Percentiles rank a stretch among this genome's conserved stretches.
Conservation (phyloP, 2,113 vertebrate genomes). For the Xenotilapia caudafasciata region DNA sequence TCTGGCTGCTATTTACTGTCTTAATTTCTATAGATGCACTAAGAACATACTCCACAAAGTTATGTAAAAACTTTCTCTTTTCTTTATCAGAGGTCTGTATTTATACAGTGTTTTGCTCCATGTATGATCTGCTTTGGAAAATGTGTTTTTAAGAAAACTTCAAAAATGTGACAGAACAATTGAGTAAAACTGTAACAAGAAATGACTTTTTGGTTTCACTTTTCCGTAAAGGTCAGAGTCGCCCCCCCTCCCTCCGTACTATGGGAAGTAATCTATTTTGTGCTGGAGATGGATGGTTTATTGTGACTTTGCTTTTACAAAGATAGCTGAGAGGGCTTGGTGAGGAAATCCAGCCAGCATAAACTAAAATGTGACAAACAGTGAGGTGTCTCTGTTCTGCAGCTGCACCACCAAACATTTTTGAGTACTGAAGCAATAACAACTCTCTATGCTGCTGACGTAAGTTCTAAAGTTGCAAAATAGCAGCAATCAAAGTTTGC, state of each 20-base stretch:
- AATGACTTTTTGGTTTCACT: neutral
- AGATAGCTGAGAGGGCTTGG: neutral
- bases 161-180: neutral
- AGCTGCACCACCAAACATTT: neutral
- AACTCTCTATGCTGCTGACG: neutral
- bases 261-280: neutral
- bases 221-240: neutral
- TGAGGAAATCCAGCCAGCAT: neutral
- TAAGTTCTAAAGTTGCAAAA: neutral
- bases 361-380: neutral
- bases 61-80: neutral
- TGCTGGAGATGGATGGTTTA: neutral
- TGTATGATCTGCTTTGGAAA: neutral
- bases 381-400: neutral
- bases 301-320: neutral
- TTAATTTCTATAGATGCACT: neutral
- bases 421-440: neutral
- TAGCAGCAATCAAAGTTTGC: neutral
- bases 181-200: neutral
- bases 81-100: neutral
- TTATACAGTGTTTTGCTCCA: neutral
- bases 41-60: neutral
- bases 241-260: accelerated
- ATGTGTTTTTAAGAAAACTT: neutral
- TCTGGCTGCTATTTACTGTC: neutral